These are phyloP conservation scores for Trichonephila clavipes DNA, from an alignment of 1,140 invertebrate species.

Conservation along the genomic window DNA sequence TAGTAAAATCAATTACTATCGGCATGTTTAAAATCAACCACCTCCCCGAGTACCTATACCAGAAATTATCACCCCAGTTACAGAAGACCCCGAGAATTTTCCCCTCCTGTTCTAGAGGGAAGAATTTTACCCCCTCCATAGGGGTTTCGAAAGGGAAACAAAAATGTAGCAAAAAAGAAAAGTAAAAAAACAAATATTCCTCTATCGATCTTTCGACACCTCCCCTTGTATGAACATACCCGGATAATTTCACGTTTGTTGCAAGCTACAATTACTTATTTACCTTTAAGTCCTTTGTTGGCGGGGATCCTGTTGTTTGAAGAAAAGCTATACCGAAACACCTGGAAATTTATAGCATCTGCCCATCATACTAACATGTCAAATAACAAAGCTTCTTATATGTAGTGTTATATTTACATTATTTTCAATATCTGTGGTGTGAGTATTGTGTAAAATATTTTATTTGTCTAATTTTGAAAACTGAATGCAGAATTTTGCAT, in stretches of 20 bases:
- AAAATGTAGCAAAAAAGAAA: conserved; percentile 30
- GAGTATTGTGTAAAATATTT: no score
- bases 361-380: neutral
- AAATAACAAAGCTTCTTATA: no score
- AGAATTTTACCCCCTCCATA: neutral
- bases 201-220: conserved; percentile 65
- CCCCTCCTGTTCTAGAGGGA: neutral
- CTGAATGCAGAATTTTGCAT: no score
- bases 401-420: no score
- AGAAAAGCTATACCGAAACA: neutral
- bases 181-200: conserved; percentile 5
- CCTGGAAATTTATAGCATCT: conserved; percentile 41
- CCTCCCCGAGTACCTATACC: neutral
- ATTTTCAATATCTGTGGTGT: no score
- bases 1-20: neutral
- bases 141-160: conserved; percentile 28
- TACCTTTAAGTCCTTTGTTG: conserved; percentile 16
- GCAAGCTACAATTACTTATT: conserved; percentile 72
- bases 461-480: no score
- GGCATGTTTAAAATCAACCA: neutral
- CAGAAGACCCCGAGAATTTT: neutral
- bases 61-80: neutral
- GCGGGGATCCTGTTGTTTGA: neutral
- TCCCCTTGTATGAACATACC: conserved; percentile 45
- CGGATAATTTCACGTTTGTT: conserved; percentile 50